A percentile compares a stretch with the other conserved stretches of the same genome.
phyloP scores from a whole-genome alignment of 1,140 invertebrate species.

The Magallana ariakensis region DNA sequence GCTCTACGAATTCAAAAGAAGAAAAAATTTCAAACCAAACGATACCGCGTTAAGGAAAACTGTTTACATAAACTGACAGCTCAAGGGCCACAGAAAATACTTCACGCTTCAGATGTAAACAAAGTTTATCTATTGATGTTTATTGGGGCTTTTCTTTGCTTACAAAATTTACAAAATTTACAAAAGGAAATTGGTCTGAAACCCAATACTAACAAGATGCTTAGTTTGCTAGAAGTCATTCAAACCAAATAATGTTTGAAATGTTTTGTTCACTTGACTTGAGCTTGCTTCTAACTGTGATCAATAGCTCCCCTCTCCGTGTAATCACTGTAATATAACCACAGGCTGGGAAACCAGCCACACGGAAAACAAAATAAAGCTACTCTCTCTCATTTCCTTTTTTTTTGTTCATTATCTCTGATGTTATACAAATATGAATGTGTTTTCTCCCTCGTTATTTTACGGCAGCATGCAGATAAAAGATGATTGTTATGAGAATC shows the following conservation, averaged over 20 bases:
- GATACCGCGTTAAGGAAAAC: neutral
- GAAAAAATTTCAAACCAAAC: no score
- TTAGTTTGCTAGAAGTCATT: neutral
- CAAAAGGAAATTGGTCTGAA: neutral
- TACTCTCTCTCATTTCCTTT: slow-evolving; percentile 6
- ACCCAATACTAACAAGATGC: neutral
- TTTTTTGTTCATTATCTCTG: neutral
- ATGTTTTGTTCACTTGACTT: slow-evolving; percentile 4
- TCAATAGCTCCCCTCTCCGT: neutral
- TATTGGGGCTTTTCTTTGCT: neutral
- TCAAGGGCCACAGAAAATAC: neutral
- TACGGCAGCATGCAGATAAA: neutral
- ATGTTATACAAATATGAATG: neutral
- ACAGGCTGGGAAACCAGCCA: neutral
- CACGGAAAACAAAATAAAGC: neutral
- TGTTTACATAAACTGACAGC: neutral
- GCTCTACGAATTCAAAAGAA: no score
- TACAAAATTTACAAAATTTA: neutral
- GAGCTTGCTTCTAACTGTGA: neutral
- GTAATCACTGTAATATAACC: neutral
- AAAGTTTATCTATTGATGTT: neutral
- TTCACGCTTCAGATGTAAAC: neutral
- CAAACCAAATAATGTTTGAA: neutral
- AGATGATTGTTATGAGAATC: neutral
- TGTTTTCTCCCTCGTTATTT: neutral